Conservation (phyloP, 2,113 vertebrate genomes). For the Boulengeromyrus knoepffleri region DNA sequence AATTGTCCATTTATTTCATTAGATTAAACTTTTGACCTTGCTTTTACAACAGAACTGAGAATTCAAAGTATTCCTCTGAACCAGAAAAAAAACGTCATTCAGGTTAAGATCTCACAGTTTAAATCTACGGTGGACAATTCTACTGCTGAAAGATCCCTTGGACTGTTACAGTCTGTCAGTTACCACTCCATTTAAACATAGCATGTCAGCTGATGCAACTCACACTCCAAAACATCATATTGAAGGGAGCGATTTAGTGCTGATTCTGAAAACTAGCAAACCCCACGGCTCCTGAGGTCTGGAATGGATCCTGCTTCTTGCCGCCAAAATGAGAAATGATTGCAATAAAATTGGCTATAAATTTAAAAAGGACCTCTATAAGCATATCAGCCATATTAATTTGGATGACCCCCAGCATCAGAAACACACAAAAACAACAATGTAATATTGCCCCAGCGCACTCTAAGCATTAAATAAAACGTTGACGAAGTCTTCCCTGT, state of each 20-base stretch:
- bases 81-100: neutral
- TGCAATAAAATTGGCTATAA: neutral
- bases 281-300: neutral
- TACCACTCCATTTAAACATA: neutral
- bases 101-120: neutral
- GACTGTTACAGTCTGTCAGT: neutral
- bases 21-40: neutral
- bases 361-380: neutral
- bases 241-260: neutral
- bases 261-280: neutral
- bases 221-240: neutral
- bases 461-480: neutral
- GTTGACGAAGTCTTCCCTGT: neutral
- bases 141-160: neutral
- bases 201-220: neutral
- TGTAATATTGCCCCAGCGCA: neutral
- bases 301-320: neutral
- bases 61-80: neutral
- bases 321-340: neutral
- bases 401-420: neutral
- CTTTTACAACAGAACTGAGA: neutral
- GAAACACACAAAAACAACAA: neutral
- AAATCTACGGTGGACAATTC: neutral
- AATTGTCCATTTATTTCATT: neutral
- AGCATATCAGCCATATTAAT: neutral